These are phyloP conservation scores for Cheilosia pagana DNA, from an alignment of 2,888 invertebrate species.

Conservation along the genomic window DNA sequence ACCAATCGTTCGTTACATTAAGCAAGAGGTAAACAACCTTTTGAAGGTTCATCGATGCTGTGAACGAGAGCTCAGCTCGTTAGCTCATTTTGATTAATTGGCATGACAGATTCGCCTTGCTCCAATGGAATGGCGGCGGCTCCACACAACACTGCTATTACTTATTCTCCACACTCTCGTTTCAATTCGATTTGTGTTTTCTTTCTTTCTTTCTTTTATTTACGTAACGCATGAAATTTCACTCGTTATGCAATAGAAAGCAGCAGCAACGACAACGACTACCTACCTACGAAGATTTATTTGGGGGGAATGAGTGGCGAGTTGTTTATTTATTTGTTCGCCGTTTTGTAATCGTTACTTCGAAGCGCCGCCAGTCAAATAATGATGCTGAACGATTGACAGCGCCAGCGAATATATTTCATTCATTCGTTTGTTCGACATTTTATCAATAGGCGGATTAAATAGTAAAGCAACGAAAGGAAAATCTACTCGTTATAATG, in stretches of 20 bases:
- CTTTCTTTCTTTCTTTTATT: constrained; percentile 47
- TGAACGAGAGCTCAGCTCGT: constrained; percentile 2
- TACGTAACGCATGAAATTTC: constrained; percentile 75
- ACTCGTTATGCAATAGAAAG: constrained; percentile 73
- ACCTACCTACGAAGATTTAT: constrained; percentile 49
- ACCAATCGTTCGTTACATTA: constrained; percentile 41
- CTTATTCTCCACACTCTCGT: constrained; percentile 61
- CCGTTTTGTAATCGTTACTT: constrained; percentile 56
- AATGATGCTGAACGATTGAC: constrained; percentile 37
- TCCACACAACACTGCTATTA: constrained; percentile 25
- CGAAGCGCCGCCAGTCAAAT: constrained; percentile 41
- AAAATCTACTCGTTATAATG: constrained; percentile 12
- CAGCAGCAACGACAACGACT: constrained; percentile 26
- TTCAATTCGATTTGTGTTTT: constrained; percentile 21
- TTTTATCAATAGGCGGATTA: constrained; percentile 35
- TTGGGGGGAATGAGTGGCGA: constrained; percentile 50
- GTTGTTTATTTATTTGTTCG: constrained; percentile 58
- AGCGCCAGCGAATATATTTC: constrained; percentile 1
- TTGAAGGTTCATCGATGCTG: constrained; percentile 81
- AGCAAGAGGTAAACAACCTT: constrained; percentile 82
- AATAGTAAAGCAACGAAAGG: constrained; percentile 21
- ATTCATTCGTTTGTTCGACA: constrained; percentile 9
- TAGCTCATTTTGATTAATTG: constrained; percentile 41
- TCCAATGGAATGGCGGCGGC: too few species aligned
- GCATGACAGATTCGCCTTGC: constrained; percentile 40